Evolutionary conservation across 2,888 invertebrate genomes (phyloP).

Genomic region (Mimachlamys varia): DNA sequence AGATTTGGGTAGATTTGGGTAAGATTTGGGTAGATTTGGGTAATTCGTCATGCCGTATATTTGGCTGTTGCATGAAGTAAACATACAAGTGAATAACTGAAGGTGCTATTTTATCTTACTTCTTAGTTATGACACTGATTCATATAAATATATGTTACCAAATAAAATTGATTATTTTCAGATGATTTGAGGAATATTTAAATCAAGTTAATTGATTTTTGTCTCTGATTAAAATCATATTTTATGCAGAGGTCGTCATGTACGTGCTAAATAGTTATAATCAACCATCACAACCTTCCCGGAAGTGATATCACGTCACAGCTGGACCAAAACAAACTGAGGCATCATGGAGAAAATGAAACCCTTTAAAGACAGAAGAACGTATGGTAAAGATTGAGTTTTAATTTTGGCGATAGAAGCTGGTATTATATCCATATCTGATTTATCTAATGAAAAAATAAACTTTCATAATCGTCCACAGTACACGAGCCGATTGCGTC

Average conservation of each 20-base stretch:
- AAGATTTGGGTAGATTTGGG: too few species aligned
- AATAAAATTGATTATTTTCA: neutral
- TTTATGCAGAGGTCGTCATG: neutral
- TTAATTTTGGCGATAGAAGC: neutral
- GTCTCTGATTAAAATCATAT: neutral
- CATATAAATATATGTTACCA: neutral
- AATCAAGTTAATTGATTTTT: neutral
- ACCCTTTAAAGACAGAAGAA: neutral
- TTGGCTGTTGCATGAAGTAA: neutral
- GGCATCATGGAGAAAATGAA: conserved; percentile 2
- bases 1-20: too few species aligned
- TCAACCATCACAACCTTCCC: neutral
- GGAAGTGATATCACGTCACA: neutral
- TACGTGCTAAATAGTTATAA: neutral
- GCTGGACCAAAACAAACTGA: neutral
- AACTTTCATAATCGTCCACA: too few species aligned
- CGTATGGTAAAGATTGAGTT: neutral
- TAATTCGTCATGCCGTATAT: too few species aligned
- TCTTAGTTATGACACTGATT: neutral
- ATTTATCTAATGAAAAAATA: too few species aligned
- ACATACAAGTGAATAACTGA: neutral
- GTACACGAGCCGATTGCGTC: too few species aligned
- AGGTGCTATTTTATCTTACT: neutral
- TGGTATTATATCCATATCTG: too few species aligned
- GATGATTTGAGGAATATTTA: neutral